Base-by-base conservation (phyloP, 92 coral and sea anemone genomes). In the Paragorgia papillata region DNA sequence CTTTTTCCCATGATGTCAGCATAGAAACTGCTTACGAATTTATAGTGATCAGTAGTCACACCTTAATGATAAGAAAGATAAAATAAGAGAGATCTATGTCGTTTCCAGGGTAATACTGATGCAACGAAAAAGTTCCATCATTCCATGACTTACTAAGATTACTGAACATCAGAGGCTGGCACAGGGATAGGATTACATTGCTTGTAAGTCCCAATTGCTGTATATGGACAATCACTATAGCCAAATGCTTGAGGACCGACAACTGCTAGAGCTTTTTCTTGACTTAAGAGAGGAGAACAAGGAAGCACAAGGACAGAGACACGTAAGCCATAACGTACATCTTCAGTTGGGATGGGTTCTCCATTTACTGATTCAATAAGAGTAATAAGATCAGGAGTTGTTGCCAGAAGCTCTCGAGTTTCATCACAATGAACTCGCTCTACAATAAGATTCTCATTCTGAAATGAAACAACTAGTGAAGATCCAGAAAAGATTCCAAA, bases 171-270 rank as follows among this genome's bases (percentile, higher is more conserved):
- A 37, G 43, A 37, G 10, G 10, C 43, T 4, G 43, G 53, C 35
- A 15, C 3, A 71, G 98, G 98, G 69, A 94, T 74, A 55, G 97
- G 92, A 9, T 64, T 57, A 62, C 69, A 81, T 50, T 91, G 90
- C 61, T 84, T 61, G 65, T 91, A 94, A 25, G 34, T 33, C 33
- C 81, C 92, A 28, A 87, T 63, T 17, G 97, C 85, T 54, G 67
- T 65, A 75, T 90, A 94, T 14, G 43, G 70, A 26, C 85, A 62
- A 35, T 80, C 92, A 17, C 66, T 41, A 70, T 88, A 91, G n/a
- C 94, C 91, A 85, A 94, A 94, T 1, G 92, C 95, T 29, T 48
- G 80, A 2, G 98, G 98, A 37, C 98, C 98, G 17, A 79, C 97
- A 43, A 85, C 88, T 19, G 77, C 34, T 15, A 94, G 67, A 33